These are phyloP conservation scores for Colostygia pectinataria DNA, from an alignment of 2,888 invertebrate genomes.

Conservation along the genomic window DNA sequence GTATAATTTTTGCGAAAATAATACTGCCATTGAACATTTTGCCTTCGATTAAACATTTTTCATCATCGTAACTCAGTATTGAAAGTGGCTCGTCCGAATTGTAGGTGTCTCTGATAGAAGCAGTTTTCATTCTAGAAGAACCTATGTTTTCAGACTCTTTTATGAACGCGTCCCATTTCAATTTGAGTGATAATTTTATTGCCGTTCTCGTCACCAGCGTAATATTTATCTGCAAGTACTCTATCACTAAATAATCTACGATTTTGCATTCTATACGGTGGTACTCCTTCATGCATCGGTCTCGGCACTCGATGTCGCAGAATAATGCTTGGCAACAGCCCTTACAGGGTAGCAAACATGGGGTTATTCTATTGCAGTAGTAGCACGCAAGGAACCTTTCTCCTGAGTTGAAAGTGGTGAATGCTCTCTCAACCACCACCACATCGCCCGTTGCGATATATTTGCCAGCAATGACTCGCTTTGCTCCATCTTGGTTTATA, in stretches of 20 bases:
- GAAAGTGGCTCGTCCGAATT: conserved; percentile 15
- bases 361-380: conserved; percentile 12
- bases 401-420: not conserved
- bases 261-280: conserved; percentile 25
- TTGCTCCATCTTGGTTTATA: not conserved
- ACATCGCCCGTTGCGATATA: conserved; percentile 17
- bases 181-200: conserved; percentile 22
- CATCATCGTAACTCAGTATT: conserved; percentile 18
- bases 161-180: conserved; percentile 20
- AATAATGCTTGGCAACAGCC: conserved; percentile 14
- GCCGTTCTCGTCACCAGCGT: conserved; percentile 9
- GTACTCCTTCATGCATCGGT: conserved; percentile 13
- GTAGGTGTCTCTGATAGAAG: conserved; percentile 10
- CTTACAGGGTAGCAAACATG: conserved; percentile 12
- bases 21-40: conserved; percentile 15
- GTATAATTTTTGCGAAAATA: conserved; percentile 5
- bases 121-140: conserved; percentile 2
- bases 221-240: not conserved
- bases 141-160: conserved; percentile 19
- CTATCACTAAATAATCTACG: not conserved
- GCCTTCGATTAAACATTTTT: not conserved
- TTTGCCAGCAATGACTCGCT: conserved; percentile 8
- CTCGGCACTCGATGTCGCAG: conserved; percentile 13
- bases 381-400: conserved; percentile 5
- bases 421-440: conserved; percentile 24